phyloP scores from a whole-genome alignment of 1,140 invertebrate species.

The Neuroterus valhalla region DNA sequence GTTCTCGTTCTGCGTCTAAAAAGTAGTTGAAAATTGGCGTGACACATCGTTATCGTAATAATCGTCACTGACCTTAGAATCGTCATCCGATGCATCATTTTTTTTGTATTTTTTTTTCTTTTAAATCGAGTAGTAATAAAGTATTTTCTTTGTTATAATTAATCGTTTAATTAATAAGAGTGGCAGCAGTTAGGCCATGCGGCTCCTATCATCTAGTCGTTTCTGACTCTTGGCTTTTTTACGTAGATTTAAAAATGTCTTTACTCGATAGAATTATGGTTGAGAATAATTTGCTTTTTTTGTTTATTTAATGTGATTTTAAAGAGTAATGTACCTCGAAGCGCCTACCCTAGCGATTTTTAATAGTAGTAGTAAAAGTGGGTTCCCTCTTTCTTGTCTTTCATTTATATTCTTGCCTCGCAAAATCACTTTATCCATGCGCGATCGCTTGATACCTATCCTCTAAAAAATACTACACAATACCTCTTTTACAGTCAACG shows the following conservation, averaged over 20 bases:
- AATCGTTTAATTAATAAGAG: conserved; percentile 71
- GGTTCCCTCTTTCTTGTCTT: conserved; percentile 35
- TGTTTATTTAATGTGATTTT: conserved; percentile 64
- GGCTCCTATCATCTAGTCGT: conserved; percentile 72
- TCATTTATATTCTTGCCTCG: conserved; percentile 28
- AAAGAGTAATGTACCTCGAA: conserved; percentile 71
- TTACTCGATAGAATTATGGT: conserved; percentile 70
- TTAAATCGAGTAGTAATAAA: conserved; percentile 73
- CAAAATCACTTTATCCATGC: conserved; percentile 42
- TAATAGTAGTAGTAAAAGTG: conserved; percentile 59
- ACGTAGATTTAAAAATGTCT: conserved; percentile 70
- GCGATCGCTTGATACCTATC: neutral
- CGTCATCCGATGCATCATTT: conserved; percentile 38
- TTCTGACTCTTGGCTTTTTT: conserved; percentile 71
- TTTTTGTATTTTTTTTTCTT: conserved; percentile 47
- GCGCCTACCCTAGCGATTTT: conserved; percentile 71
- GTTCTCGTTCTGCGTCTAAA: conserved; percentile 68
- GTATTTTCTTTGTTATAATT: conserved; percentile 63
- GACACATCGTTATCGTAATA: conserved; percentile 51
- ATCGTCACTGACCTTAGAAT: conserved; percentile 33
- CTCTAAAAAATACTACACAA: conserved; percentile 25
- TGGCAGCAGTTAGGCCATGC: conserved; percentile 75
- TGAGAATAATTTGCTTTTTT: conserved; percentile 69
- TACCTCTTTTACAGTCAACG: neutral
- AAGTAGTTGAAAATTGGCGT: conserved; percentile 73